These are phyloP conservation scores for Cotesia vestalis DNA, from an alignment of 1,140 invertebrate genomes.

Conservation along the genomic window DNA sequence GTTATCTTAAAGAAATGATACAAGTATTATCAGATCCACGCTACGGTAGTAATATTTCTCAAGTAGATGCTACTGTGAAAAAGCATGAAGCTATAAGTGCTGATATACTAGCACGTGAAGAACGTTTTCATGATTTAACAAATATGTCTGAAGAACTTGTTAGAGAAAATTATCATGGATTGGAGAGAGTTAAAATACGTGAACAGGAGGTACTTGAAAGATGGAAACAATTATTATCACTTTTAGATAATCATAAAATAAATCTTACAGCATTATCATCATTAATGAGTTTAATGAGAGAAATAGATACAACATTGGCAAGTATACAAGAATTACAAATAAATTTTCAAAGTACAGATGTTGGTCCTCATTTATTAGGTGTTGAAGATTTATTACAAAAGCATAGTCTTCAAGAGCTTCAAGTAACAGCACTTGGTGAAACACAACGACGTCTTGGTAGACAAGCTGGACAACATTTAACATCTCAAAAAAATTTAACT, in stretches of 20 bases:
- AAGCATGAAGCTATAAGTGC: conserved; percentile 98
- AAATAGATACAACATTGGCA: conserved; percentile 88
- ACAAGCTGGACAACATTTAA: conserved; percentile 68
- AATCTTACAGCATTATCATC: conserved; percentile 81
- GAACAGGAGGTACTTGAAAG: conserved; percentile 88
- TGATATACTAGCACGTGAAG: conserved; percentile 93
- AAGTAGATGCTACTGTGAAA: conserved; percentile 97
- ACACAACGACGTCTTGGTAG: conserved; percentile 80
- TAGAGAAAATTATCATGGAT: conserved; percentile 90
- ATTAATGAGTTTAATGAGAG: conserved; percentile 86
- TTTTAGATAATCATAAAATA: conserved; percentile 86
- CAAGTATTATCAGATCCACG: conserved; percentile 93
- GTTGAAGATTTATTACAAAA: conserved; percentile 95
- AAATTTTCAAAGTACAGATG: conserved; percentile 86
- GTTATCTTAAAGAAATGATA: conserved; percentile 98
- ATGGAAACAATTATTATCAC: conserved; percentile 86
- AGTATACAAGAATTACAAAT: conserved; percentile 84
- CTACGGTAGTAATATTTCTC: conserved; percentile 87
- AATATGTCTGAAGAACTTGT: conserved; percentile 92
- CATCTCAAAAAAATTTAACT: conserved; percentile 48
- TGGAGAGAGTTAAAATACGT: conserved; percentile 81
- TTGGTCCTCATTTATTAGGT: conserved; percentile 89
- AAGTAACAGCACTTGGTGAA: conserved; percentile 87
- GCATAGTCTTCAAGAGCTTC: conserved; percentile 89
- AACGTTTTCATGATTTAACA: conserved; percentile 92